A percentile compares a stretch with the other conserved stretches of the same genome.
phyloP scores from a whole-genome alignment of 1,140 invertebrate genomes.

The Habropoda laboriosa region DNA sequence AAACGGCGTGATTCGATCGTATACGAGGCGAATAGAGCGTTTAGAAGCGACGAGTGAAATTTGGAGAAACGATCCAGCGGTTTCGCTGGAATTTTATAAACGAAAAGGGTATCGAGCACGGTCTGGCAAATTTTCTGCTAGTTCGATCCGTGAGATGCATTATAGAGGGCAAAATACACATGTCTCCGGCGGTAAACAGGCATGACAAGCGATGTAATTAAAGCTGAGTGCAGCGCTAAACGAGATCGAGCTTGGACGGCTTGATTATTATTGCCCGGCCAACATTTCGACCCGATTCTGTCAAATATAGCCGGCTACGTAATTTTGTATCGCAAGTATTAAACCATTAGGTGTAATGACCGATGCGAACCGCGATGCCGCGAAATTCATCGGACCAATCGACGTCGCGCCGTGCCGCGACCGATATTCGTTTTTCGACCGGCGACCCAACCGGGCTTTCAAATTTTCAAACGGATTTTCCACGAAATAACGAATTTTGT shows the following conservation, averaged over 20 bases:
- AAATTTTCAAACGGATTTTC: constrained; percentile 57
- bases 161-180: constrained; percentile 46
- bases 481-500: constrained; percentile 27
- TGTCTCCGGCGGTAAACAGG: constrained; percentile 61
- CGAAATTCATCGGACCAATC: constrained; percentile 63
- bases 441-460: no score
- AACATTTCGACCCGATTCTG: constrained; percentile 65
- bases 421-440: constrained; percentile 6
- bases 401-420: no score
- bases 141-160: constrained; percentile 10
- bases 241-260: constrained; percentile 60
- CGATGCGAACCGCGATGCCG: constrained; percentile 42
- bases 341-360: constrained; percentile 66
- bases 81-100: background rate
- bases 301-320: constrained; percentile 57
- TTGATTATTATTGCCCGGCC: constrained; percentile 67
- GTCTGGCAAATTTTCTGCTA: constrained; percentile 17
- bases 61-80: constrained; percentile 6
- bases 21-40: background rate
- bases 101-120: background rate
- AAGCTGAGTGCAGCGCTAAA: constrained; percentile 62
- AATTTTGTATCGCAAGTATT: constrained; percentile 68
- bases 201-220: constrained; percentile 68
- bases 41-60: background rate
- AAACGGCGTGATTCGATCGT: background rate